Evolutionary conservation across 2,797 vertebrate genomes (phyloP), one percentile per base, ranked within the genome.

Genomic region (Cheirogaleus major): DNA sequence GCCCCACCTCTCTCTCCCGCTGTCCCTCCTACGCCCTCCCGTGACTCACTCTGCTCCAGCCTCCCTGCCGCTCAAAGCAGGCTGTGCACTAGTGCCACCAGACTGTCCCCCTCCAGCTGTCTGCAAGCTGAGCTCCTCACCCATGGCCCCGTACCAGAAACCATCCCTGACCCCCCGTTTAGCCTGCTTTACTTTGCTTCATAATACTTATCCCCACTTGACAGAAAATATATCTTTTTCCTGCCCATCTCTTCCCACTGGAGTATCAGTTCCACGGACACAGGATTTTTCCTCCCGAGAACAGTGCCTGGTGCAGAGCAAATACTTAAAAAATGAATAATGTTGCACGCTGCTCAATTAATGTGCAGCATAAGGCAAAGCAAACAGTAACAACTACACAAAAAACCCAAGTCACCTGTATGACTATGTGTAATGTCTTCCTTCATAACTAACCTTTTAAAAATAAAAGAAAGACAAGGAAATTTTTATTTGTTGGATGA

Each of bases 261-360:
- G 83, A 93, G 72, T n/a, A 4, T 32, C 82, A 82, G 52, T 65
- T 89, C 76, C 43, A 14, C 1, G 41, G 30, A 86, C 48, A 67
- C 27, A 55, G 73, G 22, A 52, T 73, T 78, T 75, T 65, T 70
- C 55, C 52, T 80, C 38, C 55, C 22, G 22, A 84, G 84, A 96
- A 93, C 27, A 38, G 27, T 4, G 38, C 67, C 80, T 93, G 79
- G 86, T 78, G 81, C 22, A 35, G 14, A 87, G 89, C 50, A 95
- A 83, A 94, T 45, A 83, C 27, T 75, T 94, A 55, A 14, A 61
- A 93, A 87, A 78, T 55, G 32, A 94, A 88, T 32, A 85, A 57
- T 57, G 67, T 5, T 43, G 45, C 30, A 55, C 30, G 6, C 10
- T 25, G 65, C 12, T 61, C 70, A 59, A 41, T 50, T 81, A 52